Base-by-base conservation (phyloP, 2,888 invertebrate genomes). In the Neria commutata region DNA sequence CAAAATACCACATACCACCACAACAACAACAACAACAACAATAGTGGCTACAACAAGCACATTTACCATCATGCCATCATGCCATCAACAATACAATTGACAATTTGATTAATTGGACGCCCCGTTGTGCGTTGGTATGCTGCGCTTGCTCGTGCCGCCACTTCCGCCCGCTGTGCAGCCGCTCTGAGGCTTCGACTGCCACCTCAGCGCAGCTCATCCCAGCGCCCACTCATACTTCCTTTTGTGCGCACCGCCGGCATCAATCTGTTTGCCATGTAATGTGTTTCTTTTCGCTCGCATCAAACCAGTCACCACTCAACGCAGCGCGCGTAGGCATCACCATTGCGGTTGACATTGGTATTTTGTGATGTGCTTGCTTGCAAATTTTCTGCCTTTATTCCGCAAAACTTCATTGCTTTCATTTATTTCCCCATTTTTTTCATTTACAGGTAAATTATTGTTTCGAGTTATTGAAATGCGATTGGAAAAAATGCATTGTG, bases 41-140 rank as follows among this genome's bases (percentile, higher is more conserved):
- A 24, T 37, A 51, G 40, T 21, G 37, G 40, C 37, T 19, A 19
- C 21, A 51, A 23, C 37, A 51, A 37, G 25, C 53, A 42, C 40
- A 8, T 24, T 29, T 25, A 49, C 26, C 56, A 56, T 45, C 53
- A 54, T 48, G 48, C 63, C 33, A n/a, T n/a, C n/a, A 58, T 40
- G 49, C 55, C 61, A 63, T 65, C 61, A 59, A 54, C 50, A 62
- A 52, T 55, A 60, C 61, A 61, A 66, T 65, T 65, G 64, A 62
- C 68, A 63, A 63, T 63, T 68, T 69, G 67, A 70, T 70, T 70
- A 70, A 70, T 70, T 67, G 68, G 61, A 64, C 59, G 50, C 40
- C 64, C 60, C 56, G 64, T 54, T 64, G 62, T 40, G 59, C 45
- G 46, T 46, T n/a, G 29, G 29, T 52, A 19, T 24, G 24, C 14